Evolutionary conservation across 2,888 invertebrate species (phyloP).

Genomic region (Oxytorus armatus): DNA sequence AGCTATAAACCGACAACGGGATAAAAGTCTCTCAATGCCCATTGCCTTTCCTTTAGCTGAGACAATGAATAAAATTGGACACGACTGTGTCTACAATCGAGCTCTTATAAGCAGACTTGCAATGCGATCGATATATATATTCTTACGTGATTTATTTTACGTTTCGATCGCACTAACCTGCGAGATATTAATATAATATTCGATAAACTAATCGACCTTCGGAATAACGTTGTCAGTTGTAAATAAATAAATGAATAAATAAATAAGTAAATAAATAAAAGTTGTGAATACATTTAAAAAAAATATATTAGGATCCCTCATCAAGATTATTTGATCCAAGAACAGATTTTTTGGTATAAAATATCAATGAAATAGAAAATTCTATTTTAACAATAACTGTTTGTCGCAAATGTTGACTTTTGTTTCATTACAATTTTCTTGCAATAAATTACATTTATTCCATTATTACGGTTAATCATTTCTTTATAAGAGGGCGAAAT

Average conservation of each 20-base stretch:
- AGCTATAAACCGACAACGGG: constrained; percentile 43
- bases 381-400: too few species aligned
- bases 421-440: too few species aligned
- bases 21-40: constrained; percentile 44
- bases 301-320: too few species aligned
- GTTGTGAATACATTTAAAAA: too few species aligned
- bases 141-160: constrained; percentile 25
- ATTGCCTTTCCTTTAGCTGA: constrained; percentile 37
- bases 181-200: neutral
- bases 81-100: constrained; percentile 39
- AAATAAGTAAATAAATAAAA: too few species aligned
- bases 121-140: constrained; percentile 21
- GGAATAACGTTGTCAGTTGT: neutral
- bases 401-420: too few species aligned
- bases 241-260: too few species aligned
- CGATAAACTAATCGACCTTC: neutral
- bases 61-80: constrained; percentile 65
- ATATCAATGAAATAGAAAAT: too few species aligned
- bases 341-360: too few species aligned
- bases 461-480: neutral
- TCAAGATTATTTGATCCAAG: too few species aligned
- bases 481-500: too few species aligned
- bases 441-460: too few species aligned
- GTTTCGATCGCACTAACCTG: constrained; percentile 14
- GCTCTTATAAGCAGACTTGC: constrained; percentile 46